phyloP scores from a whole-genome alignment of 2,797 vertebrate species.

The Sebastes itinus region DNA sequence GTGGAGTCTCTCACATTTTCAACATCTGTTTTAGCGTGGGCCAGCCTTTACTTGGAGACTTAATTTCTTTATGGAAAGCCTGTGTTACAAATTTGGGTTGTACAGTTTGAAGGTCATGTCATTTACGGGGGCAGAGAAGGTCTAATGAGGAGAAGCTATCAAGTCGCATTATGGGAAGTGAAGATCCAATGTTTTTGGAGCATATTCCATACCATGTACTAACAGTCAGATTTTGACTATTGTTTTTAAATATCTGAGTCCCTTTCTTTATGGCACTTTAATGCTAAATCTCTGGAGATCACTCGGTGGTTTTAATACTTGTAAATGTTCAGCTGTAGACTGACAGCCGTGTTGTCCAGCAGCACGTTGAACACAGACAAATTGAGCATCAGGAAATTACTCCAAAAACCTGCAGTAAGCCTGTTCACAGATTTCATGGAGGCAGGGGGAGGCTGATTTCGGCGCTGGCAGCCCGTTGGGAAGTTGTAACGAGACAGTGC shows the following conservation, averaged over 20 bases:
- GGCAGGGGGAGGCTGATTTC: not conserved
- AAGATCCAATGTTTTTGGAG: not conserved
- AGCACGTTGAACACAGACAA: too few relatives aligned
- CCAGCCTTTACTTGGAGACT: not conserved
- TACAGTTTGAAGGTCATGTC: not conserved
- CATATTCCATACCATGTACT: not conserved
- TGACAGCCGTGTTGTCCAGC: accelerated
- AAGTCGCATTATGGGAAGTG: not conserved
- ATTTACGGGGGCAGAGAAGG: not conserved
- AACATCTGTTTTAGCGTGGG: too few relatives aligned
- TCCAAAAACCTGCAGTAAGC: not conserved
- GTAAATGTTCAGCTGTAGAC: not conserved
- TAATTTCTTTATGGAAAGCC: not conserved
- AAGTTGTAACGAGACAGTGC: conserved; percentile 52
- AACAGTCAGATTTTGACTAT: not conserved
- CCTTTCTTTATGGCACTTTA: not conserved
- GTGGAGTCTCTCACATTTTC: not conserved
- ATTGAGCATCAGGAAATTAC: not conserved
- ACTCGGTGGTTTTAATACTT: not conserved
- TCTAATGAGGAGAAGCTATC: not conserved
- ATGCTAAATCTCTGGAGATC: not conserved
- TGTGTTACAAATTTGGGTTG: not conserved
- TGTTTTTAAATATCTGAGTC: not conserved
- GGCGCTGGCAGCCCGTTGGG: not conserved
- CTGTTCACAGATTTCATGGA: not conserved